A percentile compares a stretch with the other conserved stretches of the same genome.
phyloP scores from a whole-genome alignment of 2,113 vertebrate genomes.

The Ophiodon elongatus region DNA sequence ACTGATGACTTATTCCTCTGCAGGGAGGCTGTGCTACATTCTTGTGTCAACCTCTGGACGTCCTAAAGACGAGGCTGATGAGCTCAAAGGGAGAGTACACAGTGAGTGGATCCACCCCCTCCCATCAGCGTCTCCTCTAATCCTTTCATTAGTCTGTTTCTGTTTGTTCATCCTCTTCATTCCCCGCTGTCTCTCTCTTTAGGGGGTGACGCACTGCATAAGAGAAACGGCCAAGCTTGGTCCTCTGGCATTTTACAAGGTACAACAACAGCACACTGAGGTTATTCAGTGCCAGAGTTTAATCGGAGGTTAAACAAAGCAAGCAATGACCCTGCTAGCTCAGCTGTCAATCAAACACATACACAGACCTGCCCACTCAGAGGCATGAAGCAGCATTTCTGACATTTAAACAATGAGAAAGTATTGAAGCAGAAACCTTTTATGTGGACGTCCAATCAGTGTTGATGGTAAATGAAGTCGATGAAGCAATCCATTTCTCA shows the following conservation, averaged over 20 bases:
- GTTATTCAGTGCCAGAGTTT: neutral
- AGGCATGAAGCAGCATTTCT: neutral
- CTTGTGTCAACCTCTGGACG: constrained; percentile 96
- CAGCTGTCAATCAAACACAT: neutral
- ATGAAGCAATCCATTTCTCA: no score
- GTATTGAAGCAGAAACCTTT: no score
- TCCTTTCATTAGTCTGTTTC: neutral
- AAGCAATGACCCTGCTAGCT: neutral
- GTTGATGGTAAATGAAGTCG: no score
- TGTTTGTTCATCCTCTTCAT: neutral
- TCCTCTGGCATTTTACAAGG: constrained; percentile 96
- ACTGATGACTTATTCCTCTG: constrained; percentile 12
- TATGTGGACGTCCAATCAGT: no score
- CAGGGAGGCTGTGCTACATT: constrained; percentile 96
- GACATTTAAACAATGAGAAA: neutral
- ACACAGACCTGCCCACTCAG: neutral
- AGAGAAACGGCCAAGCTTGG: constrained; percentile 91
- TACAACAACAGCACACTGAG: constrained; percentile 54
- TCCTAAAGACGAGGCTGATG: constrained; percentile 97
- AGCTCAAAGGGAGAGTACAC: constrained; percentile 95
- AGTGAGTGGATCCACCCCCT: constrained; percentile 76
- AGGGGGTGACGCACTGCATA: constrained; percentile 93
- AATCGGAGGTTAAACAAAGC: neutral
- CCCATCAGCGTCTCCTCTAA: neutral
- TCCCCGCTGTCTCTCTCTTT: constrained; percentile 32